These are phyloP conservation scores for Drosophila pallidifrons DNA, from an alignment of 1,140 invertebrate genomes.

Conservation along the genomic window DNA sequence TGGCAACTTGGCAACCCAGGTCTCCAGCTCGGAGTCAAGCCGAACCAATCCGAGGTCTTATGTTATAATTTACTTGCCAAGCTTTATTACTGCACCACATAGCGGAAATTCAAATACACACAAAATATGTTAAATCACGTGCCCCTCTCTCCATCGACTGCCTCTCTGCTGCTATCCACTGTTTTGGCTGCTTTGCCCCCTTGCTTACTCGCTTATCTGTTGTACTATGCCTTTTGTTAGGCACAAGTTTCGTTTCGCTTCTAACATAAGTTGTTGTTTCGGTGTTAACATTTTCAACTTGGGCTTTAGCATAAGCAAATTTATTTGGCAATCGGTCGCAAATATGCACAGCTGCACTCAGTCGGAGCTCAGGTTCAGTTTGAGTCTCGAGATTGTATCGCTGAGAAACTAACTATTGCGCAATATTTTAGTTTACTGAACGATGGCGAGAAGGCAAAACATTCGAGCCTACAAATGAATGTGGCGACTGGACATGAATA, in stretches of 20 bases:
- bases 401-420: constrained; percentile 59
- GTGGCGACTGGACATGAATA: constrained; percentile 29
- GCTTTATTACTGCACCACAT: constrained; percentile 77
- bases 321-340: constrained; percentile 74
- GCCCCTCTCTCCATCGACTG: not conserved
- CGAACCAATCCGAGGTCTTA: constrained; percentile 47
- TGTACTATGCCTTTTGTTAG: constrained; percentile 60
- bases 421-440: constrained; percentile 60
- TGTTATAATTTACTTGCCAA: constrained; percentile 79
- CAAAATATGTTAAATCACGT: constrained; percentile 70
- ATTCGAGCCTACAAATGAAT: constrained; percentile 31
- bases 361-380: constrained; percentile 9
- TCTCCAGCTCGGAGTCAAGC: not conserved
- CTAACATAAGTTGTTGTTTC: constrained; percentile 58
- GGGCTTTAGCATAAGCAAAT: constrained; percentile 47
- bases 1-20: constrained; percentile 24
- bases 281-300: constrained; percentile 36
- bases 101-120: constrained; percentile 82
- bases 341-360: constrained; percentile 73
- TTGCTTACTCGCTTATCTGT: constrained; percentile 1
- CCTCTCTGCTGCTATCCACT: not conserved
- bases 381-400: constrained; percentile 64
- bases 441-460: constrained; percentile 50
- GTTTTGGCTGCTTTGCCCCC: too few species aligned
- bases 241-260: constrained; percentile 67